Conservation (phyloP, 2,113 vertebrate species). For the Marmota flaviventris region DNA sequence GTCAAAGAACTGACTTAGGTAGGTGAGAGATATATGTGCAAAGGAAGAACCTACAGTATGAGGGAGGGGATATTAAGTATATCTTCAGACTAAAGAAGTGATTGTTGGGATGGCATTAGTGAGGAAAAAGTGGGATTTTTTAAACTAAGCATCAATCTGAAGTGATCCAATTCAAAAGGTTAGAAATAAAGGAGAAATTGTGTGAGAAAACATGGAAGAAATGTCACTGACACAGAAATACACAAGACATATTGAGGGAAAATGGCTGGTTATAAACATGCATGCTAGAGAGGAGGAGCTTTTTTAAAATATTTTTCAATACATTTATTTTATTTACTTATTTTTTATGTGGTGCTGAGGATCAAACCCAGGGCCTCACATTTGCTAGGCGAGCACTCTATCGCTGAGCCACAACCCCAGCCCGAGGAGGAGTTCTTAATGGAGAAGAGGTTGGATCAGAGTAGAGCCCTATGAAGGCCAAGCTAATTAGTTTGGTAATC, state of each 20-base stretch:
- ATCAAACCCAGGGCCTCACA: no score
- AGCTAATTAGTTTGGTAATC: neutral
- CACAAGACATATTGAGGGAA: neutral
- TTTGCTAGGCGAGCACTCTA: no score
- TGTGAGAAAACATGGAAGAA: constrained; percentile 23
- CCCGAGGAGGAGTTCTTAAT: neutral
- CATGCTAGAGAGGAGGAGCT: neutral
- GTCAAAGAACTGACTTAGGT: neutral
- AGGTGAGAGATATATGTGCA: neutral
- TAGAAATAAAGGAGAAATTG: neutral
- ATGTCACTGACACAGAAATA: neutral
- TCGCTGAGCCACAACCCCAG: no score
- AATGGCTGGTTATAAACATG: neutral
- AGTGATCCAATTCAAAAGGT: neutral
- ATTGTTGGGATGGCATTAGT: neutral
- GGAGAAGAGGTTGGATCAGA: neutral
- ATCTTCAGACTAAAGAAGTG: neutral
- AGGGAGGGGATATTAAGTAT: neutral
- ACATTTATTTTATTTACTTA: no score
- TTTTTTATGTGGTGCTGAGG: no score
- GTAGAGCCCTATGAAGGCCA: neutral
- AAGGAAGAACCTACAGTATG: neutral
- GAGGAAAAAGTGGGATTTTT: neutral
- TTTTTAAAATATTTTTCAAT: no score
- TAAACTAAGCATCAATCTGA: constrained; percentile 32